Evolutionary conservation across 2,113 vertebrate species (phyloP).

Genomic region (Barnardius zonarius): DNA sequence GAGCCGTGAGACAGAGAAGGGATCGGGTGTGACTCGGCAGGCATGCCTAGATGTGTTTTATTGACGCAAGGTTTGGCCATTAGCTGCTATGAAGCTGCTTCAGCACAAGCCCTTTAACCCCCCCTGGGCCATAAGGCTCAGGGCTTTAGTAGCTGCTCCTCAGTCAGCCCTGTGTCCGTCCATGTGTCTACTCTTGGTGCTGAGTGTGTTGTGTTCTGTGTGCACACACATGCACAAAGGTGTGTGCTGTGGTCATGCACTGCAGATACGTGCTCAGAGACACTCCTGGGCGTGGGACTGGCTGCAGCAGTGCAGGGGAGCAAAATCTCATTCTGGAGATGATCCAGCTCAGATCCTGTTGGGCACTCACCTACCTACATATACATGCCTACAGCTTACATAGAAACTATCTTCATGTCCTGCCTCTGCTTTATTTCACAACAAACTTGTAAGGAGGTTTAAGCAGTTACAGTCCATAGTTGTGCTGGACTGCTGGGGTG

Average conservation of each 20-base stretch:
- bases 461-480: not conserved
- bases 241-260: not conserved
- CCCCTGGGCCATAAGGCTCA: not conserved
- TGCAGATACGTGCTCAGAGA: rapidly evolving
- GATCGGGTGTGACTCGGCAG: not conserved
- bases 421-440: not conserved
- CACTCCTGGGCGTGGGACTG: not conserved
- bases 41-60: not conserved
- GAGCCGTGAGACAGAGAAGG: not conserved
- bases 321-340: not conserved
- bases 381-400: not conserved
- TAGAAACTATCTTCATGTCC: not conserved
- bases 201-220: not conserved
- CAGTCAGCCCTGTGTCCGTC: rapidly evolving
- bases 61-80: not conserved
- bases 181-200: not conserved
- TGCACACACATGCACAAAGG: rapidly evolving
- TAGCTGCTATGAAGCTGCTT: not conserved
- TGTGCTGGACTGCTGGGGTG: not conserved
- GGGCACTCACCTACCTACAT: not conserved
- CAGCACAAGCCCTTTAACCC: not conserved
- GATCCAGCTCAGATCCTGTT: not conserved
- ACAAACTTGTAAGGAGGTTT: not conserved
- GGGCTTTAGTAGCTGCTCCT: not conserved
- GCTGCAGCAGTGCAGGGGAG: not conserved